These are phyloP conservation scores for Malurus cyaneus DNA, from an alignment of 2,113 vertebrate species.

Conservation along the genomic window DNA sequence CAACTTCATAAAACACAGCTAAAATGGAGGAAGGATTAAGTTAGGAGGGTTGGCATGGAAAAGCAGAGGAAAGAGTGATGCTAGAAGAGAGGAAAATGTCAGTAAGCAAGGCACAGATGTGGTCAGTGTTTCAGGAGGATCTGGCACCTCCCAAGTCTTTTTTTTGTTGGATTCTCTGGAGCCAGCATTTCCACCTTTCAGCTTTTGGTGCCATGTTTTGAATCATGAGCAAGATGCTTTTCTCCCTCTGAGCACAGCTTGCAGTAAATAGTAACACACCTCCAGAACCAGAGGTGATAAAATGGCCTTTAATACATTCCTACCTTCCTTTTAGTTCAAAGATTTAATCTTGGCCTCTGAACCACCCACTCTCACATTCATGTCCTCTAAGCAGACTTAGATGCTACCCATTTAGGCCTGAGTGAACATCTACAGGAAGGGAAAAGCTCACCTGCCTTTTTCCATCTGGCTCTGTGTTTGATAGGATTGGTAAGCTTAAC, in stretches of 20 bases:
- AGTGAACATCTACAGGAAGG: background rate
- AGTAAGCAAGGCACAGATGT: background rate
- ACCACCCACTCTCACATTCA: background rate
- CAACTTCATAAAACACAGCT: background rate
- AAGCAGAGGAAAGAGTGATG: background rate
- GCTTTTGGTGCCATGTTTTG: background rate
- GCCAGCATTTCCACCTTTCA: background rate
- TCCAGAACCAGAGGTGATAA: background rate
- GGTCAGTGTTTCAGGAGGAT: background rate
- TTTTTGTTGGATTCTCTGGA: background rate
- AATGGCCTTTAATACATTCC: background rate
- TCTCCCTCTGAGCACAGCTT: background rate
- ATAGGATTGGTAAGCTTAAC: background rate
- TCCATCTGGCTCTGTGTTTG: background rate
- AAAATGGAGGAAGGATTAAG: background rate
- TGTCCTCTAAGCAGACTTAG: background rate
- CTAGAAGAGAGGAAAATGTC: background rate
- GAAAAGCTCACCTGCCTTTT: background rate
- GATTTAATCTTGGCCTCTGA: background rate
- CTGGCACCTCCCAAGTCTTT: background rate
- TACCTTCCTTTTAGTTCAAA: background rate
- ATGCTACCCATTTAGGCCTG: background rate
- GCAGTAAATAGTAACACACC: background rate
- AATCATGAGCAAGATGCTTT: background rate
- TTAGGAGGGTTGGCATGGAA: background rate